phyloP scores from a whole-genome alignment of 2,113 vertebrate genomes.

The Kryptolebias marmoratus region DNA sequence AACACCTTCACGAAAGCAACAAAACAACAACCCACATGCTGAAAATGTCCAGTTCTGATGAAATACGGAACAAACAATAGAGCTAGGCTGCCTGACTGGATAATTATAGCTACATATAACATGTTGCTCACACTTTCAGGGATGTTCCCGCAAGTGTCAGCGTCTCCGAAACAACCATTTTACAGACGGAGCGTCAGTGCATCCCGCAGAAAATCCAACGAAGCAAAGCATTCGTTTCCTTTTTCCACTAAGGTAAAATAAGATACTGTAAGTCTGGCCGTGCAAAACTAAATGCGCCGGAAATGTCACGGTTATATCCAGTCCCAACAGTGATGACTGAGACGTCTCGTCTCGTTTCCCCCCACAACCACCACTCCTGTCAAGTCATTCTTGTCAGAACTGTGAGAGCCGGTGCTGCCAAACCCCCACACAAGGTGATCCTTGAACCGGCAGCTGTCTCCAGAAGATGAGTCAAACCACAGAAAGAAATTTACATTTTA shows the following conservation, averaged over 20 bases:
- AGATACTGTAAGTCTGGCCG: neutral
- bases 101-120: too few relatives aligned
- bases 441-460: slow-evolving; percentile 36
- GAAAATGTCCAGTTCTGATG: too few relatives aligned
- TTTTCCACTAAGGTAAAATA: too few relatives aligned
- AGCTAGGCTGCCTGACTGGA: too few relatives aligned
- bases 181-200: neutral
- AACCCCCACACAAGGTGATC: neutral
- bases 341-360: neutral
- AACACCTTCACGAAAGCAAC: too few relatives aligned
- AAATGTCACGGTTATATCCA: slow-evolving; percentile 7
- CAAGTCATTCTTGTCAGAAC: slow-evolving; percentile 30
- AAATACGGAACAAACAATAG: too few relatives aligned
- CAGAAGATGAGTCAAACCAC: slow-evolving; percentile 28
- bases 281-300: neutral
- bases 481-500: slow-evolving; percentile 16
- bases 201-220: too few relatives aligned
- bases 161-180: neutral
- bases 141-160: neutral
- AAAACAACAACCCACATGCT: too few relatives aligned
- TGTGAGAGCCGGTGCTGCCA: neutral
- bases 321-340: slow-evolving; percentile 9
- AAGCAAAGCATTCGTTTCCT: too few relatives aligned
- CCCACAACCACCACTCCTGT: slow-evolving; percentile 16
- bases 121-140: neutral